phyloP scores from a whole-genome alignment of 2,888 invertebrate species.

The Plebejus argus region DNA sequence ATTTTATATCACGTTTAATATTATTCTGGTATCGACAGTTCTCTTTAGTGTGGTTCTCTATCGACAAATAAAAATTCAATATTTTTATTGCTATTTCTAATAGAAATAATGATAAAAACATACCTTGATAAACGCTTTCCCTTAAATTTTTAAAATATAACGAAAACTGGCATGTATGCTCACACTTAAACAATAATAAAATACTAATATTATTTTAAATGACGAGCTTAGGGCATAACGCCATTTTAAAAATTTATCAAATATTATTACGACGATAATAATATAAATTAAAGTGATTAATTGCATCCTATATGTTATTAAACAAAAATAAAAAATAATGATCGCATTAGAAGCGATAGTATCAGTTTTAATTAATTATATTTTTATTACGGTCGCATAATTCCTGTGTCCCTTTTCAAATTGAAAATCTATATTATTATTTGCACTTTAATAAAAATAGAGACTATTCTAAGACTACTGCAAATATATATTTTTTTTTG shows the following conservation, averaged over 20 bases:
- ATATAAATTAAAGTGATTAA: conserved; percentile 16
- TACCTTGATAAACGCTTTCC: not conserved
- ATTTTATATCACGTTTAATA: too few species aligned
- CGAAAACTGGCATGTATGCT: not conserved
- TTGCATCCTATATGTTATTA: not conserved
- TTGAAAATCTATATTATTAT: not conserved
- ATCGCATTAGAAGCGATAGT: conserved; percentile 6
- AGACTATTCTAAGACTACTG: too few species aligned
- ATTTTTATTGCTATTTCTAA: too few species aligned
- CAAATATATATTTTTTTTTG: too few species aligned
- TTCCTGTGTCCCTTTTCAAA: not conserved
- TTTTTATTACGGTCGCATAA: not conserved
- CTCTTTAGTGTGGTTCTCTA: too few species aligned
- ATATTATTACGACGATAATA: not conserved
- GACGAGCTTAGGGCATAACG: not conserved
- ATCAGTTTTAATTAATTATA: conserved; percentile 16
- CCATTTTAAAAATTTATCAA: not conserved
- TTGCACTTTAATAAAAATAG: not conserved
- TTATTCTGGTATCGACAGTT: too few species aligned
- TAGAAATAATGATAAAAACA: not conserved
- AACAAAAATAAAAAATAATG: conserved; percentile 16
- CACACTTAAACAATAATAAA: not conserved
- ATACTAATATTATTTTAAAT: not conserved
- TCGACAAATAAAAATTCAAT: too few species aligned
- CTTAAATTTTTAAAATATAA: not conserved